Evolutionary conservation across 30 jellyfish, hydroid and myxozoan species (phyloP).

Genomic region (Aurelia aurita complex sp. Pacific): DNA sequence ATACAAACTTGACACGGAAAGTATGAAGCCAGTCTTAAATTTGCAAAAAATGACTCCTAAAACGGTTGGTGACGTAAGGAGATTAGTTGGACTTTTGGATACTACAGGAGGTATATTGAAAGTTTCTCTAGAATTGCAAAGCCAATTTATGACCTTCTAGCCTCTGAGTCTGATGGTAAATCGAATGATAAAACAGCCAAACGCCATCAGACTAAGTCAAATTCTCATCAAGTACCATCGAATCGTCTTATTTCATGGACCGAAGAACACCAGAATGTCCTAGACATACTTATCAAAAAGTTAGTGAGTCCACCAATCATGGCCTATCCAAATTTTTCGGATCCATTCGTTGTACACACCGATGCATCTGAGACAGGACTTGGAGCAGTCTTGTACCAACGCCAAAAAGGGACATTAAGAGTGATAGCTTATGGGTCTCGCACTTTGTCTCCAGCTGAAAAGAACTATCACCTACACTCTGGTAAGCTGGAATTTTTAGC

Average conservation of each 20-base stretch:
- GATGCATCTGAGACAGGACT: constrained; percentile 51
- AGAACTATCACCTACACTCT: constrained; percentile 33
- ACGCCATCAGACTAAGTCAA: neutral
- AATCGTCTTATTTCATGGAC: constrained; percentile 19
- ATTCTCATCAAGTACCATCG: constrained; percentile 17
- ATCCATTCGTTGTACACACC: constrained; percentile 39
- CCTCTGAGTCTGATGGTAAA: neutral
- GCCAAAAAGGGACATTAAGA: neutral
- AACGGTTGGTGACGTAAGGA: constrained; percentile 40
- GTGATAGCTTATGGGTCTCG: constrained; percentile 58
- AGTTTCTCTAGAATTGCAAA: constrained; percentile 27
- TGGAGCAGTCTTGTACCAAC: constrained; percentile 51
- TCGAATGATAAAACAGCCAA: neutral
- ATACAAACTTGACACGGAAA: constrained; percentile 31
- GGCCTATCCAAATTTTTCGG: constrained; percentile 44
- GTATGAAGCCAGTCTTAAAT: constrained; percentile 4
- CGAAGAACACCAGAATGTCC: constrained; percentile 4
- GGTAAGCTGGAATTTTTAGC: constrained; percentile 66
- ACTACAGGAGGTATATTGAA: constrained; percentile 33
- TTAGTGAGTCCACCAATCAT: constrained; percentile 14
- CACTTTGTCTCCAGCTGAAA: constrained; percentile 48
- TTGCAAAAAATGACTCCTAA: constrained; percentile 23
- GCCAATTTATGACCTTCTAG: constrained; percentile 21
- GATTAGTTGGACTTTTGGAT: constrained; percentile 27
- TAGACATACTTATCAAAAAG: constrained; percentile 8